phyloP scores from a whole-genome alignment of 2,113 vertebrate species.

The Lasiurus cinereus region DNA sequence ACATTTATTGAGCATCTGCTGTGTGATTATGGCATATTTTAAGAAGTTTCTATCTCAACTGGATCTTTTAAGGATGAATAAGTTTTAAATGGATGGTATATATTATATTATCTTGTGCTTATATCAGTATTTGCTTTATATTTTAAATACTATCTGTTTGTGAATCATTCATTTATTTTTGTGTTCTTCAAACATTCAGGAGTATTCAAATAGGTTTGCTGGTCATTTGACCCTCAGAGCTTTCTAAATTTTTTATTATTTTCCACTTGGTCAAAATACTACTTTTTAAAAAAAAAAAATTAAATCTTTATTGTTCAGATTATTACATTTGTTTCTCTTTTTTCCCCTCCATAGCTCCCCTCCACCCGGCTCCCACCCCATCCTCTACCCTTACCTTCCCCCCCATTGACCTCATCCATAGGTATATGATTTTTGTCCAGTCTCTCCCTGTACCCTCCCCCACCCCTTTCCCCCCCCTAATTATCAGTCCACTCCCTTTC shows the following conservation, averaged over 20 bases:
- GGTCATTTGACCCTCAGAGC: not conserved
- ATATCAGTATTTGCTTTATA: constrained; percentile 7
- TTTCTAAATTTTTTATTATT: constrained; percentile 43
- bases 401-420: no score
- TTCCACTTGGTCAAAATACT: constrained; percentile 20
- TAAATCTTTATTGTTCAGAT: no score
- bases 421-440: no score
- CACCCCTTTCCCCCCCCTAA: no score
- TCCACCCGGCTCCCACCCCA: no score
- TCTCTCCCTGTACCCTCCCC: no score
- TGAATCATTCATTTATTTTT: constrained; percentile 26
- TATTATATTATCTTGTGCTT: not conserved
- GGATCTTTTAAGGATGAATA: not conserved
- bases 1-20: constrained; percentile 17
- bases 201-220: not conserved
- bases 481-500: no score
- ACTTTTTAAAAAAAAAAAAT: not conserved
- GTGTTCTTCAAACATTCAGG: constrained; percentile 9
- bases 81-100: not conserved
- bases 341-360: no score
- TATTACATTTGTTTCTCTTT: no score
- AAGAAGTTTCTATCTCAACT: constrained; percentile 1
- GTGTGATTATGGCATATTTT: not conserved
- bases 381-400: no score
- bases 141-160: constrained; percentile 1